Conservation (phyloP, 2,797 vertebrate genomes). For the Catharus ustulatus region DNA sequence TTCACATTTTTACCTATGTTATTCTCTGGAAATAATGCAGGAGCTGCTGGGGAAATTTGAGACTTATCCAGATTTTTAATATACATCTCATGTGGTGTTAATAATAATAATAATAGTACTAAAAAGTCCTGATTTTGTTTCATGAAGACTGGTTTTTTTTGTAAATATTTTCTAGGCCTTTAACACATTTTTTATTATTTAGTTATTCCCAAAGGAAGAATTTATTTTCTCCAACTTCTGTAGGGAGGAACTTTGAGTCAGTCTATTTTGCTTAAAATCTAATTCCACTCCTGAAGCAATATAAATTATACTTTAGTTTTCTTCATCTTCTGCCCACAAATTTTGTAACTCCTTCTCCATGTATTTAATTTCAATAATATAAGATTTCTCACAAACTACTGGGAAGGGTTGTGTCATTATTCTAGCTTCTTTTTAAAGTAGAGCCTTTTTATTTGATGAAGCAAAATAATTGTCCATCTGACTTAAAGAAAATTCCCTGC, state of each 20-base stretch:
- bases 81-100: background rate
- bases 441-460: conserved; percentile 26
- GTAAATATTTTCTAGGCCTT: background rate
- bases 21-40: background rate
- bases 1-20: background rate
- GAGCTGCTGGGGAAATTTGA: background rate
- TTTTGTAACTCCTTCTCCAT: background rate
- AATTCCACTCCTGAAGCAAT: background rate
- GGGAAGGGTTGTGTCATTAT: conserved; percentile 17
- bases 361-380: background rate
- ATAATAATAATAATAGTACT: too few species aligned
- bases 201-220: background rate
- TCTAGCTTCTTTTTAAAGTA: background rate
- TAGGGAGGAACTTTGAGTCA: background rate
- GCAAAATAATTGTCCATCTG: conserved; percentile 36
- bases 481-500: conserved; percentile 31
- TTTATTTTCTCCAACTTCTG: background rate
- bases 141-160: background rate
- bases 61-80: background rate
- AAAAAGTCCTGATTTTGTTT: background rate
- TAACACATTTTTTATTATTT: background rate
- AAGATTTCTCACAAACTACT: background rate
- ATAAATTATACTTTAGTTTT: background rate
- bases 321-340: background rate
- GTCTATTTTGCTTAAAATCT: background rate